These are phyloP conservation scores for Megamerina dolium DNA, from an alignment of 2,888 invertebrate genomes.

Conservation along the genomic window DNA sequence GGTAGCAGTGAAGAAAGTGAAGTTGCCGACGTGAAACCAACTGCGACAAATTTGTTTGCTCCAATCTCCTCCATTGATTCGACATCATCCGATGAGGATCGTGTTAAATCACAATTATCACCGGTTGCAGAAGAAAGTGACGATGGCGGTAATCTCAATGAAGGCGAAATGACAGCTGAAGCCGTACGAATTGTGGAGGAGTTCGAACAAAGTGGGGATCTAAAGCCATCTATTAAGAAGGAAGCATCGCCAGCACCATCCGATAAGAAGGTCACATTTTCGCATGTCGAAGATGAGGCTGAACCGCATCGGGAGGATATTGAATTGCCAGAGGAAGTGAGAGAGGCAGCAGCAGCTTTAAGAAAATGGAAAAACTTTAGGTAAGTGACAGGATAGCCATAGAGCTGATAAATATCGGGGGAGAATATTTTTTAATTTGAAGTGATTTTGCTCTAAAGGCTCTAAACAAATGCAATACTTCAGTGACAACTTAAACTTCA, in stretches of 20 bases:
- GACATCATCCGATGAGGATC: conserved; percentile 48
- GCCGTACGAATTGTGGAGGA: conserved; percentile 13
- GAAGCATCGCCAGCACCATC: conserved; percentile 50
- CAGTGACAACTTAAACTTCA: not conserved
- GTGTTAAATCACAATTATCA: conserved; percentile 34
- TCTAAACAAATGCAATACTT: too few species aligned
- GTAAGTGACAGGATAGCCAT: conserved; percentile 43
- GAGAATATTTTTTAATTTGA: too few species aligned
- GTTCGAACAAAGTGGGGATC: conserved; percentile 35
- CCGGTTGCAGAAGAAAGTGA: conserved; percentile 45
- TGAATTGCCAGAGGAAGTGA: conserved; percentile 40
- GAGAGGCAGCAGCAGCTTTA: conserved; percentile 36
- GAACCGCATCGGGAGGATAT: conserved; percentile 46
- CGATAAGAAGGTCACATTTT: conserved; percentile 52
- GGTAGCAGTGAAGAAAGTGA: conserved; percentile 47
- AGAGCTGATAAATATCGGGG: too few species aligned
- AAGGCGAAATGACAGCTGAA: conserved; percentile 2
- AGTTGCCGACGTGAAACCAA: conserved; percentile 4
- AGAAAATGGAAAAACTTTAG: conserved; percentile 48
- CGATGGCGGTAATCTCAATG: conserved; percentile 21
- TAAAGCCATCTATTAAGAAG: conserved; percentile 40
- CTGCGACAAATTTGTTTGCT: conserved; percentile 31
- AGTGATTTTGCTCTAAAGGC: too few species aligned
- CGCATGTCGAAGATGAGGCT: conserved; percentile 48
- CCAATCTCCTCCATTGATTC: conserved; percentile 49